phyloP scores from a whole-genome alignment of 2,113 vertebrate species.

The Charina bottae region DNA sequence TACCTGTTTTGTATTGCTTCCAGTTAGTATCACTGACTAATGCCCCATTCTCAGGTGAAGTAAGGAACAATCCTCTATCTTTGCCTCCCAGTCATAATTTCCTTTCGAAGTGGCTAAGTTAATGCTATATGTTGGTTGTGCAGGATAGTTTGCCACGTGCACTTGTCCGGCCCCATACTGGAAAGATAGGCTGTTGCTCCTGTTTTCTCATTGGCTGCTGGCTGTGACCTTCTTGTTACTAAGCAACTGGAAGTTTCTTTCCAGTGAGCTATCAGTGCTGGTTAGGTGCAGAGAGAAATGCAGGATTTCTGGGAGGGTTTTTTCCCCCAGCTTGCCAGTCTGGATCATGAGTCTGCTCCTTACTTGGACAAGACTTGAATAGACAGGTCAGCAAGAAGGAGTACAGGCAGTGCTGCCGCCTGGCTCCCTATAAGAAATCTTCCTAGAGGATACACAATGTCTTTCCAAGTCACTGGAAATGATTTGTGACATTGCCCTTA shows the following conservation, averaged over 20 bases:
- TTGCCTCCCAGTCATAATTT: not conserved
- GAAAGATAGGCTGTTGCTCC: not conserved
- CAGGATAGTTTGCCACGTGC: not conserved
- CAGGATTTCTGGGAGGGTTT: rapidly evolving
- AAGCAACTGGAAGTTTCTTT: constrained; percentile 6
- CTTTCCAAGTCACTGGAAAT: constrained; percentile 11
- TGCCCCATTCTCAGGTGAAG: not conserved
- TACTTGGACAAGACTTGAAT: constrained; percentile 26
- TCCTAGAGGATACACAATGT: rapidly evolving
- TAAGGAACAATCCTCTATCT: not conserved
- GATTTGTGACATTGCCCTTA: not conserved
- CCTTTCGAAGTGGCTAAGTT: not conserved
- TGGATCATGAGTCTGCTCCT: not conserved
- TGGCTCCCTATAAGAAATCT: not conserved
- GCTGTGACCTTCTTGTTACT: constrained; percentile 26
- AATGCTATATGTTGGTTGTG: not conserved
- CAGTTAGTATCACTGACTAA: not conserved
- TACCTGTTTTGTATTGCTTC: not conserved
- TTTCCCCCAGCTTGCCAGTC: not conserved
- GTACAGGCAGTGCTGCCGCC: not conserved
- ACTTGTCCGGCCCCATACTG: not conserved
- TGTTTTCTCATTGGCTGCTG: constrained; percentile 9
- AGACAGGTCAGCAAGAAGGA: not conserved
- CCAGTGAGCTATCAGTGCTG: not conserved
- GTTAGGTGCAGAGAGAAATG: rapidly evolving